Evolutionary conservation across 2,888 invertebrate genomes (phyloP).

Genomic region (Drosophila austrosaltans): DNA sequence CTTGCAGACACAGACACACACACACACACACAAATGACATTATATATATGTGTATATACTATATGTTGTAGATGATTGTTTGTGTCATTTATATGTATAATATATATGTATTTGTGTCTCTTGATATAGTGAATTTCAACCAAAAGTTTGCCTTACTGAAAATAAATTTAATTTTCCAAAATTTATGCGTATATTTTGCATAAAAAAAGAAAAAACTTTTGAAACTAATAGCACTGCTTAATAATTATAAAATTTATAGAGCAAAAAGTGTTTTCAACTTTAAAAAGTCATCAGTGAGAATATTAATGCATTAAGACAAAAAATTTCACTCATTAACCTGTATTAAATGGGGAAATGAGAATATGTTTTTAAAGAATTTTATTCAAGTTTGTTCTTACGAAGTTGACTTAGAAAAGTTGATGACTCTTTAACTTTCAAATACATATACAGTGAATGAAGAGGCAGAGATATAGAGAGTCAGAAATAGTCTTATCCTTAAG

Average conservation of each 20-base stretch:
- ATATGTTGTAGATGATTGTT: constrained; percentile 8
- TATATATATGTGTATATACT: constrained; percentile 28
- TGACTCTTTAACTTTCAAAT: no score
- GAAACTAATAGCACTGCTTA: background rate
- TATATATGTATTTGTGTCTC: constrained; percentile 32
- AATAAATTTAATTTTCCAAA: constrained; percentile 25
- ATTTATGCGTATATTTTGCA: constrained; percentile 34
- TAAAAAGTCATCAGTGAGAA: background rate
- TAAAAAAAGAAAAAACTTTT: constrained; percentile 17
- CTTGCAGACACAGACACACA: constrained; percentile 21
- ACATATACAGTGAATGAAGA: no score
- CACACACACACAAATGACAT: constrained; percentile 17
- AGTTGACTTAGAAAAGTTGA: no score
- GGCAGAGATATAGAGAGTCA: no score
- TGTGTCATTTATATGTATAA: constrained; percentile 25
- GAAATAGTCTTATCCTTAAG: no score
- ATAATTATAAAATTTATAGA: background rate
- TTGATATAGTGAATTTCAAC: constrained; percentile 69
- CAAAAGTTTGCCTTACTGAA: constrained; percentile 34
- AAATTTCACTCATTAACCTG: background rate
- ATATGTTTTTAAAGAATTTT: no score
- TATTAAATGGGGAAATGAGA: background rate
- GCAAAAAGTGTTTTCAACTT: background rate
- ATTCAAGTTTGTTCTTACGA: no score
- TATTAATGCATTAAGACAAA: background rate